phyloP scores from a whole-genome alignment of 2,113 vertebrate genomes.

The Neopipo cinnamomea region DNA sequence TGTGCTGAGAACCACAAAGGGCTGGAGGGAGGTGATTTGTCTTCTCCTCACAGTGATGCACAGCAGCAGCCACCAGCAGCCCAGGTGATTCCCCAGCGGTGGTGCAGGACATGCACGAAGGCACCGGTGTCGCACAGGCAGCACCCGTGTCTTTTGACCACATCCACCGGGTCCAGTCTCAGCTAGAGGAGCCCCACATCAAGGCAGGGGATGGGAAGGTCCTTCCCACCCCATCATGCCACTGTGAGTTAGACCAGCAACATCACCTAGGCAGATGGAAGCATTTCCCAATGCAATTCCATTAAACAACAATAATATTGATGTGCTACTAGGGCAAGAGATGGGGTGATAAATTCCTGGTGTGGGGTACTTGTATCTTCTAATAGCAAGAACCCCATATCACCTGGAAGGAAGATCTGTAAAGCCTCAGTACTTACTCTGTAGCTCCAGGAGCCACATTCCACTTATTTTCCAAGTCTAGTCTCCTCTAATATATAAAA shows the following conservation, averaged over 20 bases:
- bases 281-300: neutral
- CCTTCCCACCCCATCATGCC: neutral
- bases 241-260: neutral
- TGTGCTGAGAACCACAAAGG: fast-evolving
- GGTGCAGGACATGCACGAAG: fast-evolving
- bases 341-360: neutral
- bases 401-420: neutral
- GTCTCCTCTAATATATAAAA: neutral
- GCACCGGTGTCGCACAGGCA: neutral
- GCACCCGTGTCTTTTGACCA: neutral
- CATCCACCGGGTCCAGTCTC: neutral
- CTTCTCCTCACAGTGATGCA: neutral
- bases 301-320: neutral
- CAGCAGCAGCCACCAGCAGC: neutral
- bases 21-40: neutral
- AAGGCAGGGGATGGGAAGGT: neutral
- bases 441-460: conserved; percentile 7
- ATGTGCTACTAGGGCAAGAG: neutral
- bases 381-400: conserved; percentile 44
- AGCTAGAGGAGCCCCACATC: neutral
- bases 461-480: conserved; percentile 15
- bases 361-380: neutral
- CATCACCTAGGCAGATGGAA: neutral
- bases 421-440: conserved; percentile 3
- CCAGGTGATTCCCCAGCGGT: fast-evolving